Conservation (phyloP, 2,888 invertebrate genomes). For the Stenodema calcarata region DNA sequence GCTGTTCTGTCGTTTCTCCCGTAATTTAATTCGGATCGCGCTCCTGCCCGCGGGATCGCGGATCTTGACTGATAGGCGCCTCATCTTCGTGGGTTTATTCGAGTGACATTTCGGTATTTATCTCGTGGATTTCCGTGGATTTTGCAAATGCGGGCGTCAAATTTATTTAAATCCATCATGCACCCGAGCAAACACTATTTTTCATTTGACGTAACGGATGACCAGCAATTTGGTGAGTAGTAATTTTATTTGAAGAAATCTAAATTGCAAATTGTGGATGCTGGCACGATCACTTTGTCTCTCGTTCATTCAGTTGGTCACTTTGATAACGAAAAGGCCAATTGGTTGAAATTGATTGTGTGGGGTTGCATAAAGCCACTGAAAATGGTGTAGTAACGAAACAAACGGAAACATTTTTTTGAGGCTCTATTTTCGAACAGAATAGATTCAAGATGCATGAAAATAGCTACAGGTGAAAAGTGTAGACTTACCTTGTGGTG, state of each 20-base stretch:
- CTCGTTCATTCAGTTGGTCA: neutral
- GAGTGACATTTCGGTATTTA: neutral
- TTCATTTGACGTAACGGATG: slow-evolving; percentile 1
- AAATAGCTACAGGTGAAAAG: too few species aligned
- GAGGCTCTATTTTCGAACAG: too few species aligned
- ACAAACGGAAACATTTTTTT: too few species aligned
- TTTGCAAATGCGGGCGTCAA: neutral
- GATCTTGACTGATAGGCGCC: neutral
- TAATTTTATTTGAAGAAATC: neutral
- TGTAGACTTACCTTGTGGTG: too few species aligned
- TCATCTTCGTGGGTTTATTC: neutral
- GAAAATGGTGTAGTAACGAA: too few species aligned
- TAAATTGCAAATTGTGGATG: neutral
- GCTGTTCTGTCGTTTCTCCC: neutral
- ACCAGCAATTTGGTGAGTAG: neutral
- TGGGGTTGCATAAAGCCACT: too few species aligned
- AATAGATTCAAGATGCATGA: too few species aligned
- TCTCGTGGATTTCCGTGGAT: neutral
- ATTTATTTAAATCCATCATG: neutral
- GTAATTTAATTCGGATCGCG: neutral
- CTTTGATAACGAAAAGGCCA: neutral
- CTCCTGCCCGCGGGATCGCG: neutral
- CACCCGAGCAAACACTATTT: slow-evolving; percentile 20
- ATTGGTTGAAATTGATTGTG: too few species aligned
- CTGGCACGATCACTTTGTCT: neutral